Percentiles rank a stretch among this genome's conserved stretches.
Conservation (phyloP, 2,113 vertebrate species). For the Microtus montanus region DNA sequence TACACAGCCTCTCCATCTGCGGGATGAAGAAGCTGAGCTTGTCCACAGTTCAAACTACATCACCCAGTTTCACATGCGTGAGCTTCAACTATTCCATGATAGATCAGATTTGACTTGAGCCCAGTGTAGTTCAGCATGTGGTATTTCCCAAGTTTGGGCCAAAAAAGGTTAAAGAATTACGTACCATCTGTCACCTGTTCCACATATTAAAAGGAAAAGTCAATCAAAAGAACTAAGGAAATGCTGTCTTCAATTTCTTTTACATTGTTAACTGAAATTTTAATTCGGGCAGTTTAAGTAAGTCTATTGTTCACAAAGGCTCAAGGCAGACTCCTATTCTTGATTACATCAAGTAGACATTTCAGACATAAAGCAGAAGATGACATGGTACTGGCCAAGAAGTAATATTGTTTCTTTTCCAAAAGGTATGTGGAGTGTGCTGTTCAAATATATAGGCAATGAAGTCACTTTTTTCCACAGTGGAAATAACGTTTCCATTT, state of each 20-base stretch:
- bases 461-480: slow-evolving; percentile 63
- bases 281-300: slow-evolving; percentile 58
- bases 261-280: slow-evolving; percentile 3
- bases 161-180: slow-evolving; percentile 26
- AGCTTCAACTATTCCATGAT: not conserved
- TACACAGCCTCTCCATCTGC: not conserved
- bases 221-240: not conserved
- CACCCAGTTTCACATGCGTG: not conserved
- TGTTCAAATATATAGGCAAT: slow-evolving; percentile 65
- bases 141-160: not conserved
- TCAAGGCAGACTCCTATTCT: slow-evolving; percentile 24
- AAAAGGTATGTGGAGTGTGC: slow-evolving; percentile 61
- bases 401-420: slow-evolving; percentile 66
- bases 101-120: not conserved
- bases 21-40: not conserved
- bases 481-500: slow-evolving; percentile 60
- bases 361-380: slow-evolving; percentile 70
- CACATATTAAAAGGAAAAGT: not conserved
- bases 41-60: not conserved
- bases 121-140: slow-evolving; percentile 47
- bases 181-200: not conserved
- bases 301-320: slow-evolving; percentile 43
- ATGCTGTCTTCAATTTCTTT: not conserved
- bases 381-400: slow-evolving; percentile 57
- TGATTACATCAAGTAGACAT: slow-evolving; percentile 43